Base-by-base conservation (phyloP, 2,113 vertebrate genomes). In the Xiphophorus hellerii region DNA sequence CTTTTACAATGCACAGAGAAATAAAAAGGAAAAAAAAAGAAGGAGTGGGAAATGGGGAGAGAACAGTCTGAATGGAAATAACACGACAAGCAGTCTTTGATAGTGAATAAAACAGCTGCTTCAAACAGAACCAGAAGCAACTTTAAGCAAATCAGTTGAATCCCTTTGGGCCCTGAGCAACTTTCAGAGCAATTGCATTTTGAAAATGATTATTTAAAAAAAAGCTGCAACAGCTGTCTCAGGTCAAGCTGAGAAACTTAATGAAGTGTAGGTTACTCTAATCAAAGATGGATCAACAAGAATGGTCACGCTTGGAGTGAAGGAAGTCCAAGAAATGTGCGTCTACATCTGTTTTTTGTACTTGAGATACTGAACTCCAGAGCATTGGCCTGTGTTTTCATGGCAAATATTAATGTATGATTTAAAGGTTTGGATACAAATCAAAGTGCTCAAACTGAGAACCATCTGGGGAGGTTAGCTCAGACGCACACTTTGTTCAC, bases 351-450 rank as follows among this genome's bases (percentile, higher is more conserved):
- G 51, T 25, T 10, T 25, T 58, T 58, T 58, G 25, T 58, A 58
- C 51, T 58, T 62, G 27, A 33, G 15, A 22, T 31, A 17, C 62
- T 33, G 62, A 64, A 64, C 62, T 64, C 33, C 33, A 65, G 31
- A 72, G 65, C 10, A 7, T 31, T 39, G 28, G 54, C 62, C 54
- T 39, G 37, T 33, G 37, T 39, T 66, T 82, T 33, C 29, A 29
- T 73, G 64, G 61, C 67, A 81, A 29, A 74, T 76, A 10, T 13
- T 5, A 84, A 73, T 67, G 51, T 39, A 29, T 64, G n/a, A 71
- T 81, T 87, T 74, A 37, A 80, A 81, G 62, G 22, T 37, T 71
- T 80, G 69, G 77, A 77, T 78, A 1, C 1, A 2, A 37, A 72
- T 82, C 63, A 73, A 80, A 42, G 77, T 39, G 2, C 70, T 77